Conservation (phyloP, 2,797 vertebrate species). For the Todus mexicanus region DNA sequence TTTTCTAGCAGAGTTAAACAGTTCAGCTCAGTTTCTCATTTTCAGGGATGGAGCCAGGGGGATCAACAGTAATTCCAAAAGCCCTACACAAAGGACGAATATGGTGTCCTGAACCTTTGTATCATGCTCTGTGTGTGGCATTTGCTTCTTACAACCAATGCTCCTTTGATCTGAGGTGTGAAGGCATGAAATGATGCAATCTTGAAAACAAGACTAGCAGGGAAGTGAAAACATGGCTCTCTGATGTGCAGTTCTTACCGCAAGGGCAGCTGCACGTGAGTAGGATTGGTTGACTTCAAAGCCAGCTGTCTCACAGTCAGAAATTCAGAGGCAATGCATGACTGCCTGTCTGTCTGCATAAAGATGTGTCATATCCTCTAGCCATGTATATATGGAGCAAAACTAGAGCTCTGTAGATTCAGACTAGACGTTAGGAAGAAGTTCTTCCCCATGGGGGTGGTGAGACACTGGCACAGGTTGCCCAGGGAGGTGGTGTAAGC, state of each 20-base stretch:
- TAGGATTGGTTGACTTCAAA: not conserved
- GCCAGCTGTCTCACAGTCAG: not conserved
- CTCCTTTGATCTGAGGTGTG: not conserved
- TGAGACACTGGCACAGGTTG: too few species aligned
- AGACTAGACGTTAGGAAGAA: too few species aligned
- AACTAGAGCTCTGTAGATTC: too few species aligned
- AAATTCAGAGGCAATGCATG: not conserved
- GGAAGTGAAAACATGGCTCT: not conserved
- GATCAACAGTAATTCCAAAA: not conserved
- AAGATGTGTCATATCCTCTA: not conserved
- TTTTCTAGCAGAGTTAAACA: not conserved
- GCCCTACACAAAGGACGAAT: too few species aligned
- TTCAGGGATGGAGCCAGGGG: not conserved
- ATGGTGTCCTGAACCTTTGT: not conserved
- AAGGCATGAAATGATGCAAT: rapidly evolving
- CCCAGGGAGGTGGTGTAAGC: too few species aligned
- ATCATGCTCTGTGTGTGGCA: rapidly evolving
- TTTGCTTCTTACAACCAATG: not conserved
- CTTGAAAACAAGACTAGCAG: not conserved
- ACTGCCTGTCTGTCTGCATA: not conserved
- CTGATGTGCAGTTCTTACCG: not conserved
- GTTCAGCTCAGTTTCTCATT: not conserved
- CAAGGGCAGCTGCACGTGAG: not conserved
- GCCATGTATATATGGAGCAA: rapidly evolving
- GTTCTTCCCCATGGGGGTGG: too few species aligned